Base-by-base conservation (phyloP, 2,797 vertebrate genomes). In the Salarias fasciatus region DNA sequence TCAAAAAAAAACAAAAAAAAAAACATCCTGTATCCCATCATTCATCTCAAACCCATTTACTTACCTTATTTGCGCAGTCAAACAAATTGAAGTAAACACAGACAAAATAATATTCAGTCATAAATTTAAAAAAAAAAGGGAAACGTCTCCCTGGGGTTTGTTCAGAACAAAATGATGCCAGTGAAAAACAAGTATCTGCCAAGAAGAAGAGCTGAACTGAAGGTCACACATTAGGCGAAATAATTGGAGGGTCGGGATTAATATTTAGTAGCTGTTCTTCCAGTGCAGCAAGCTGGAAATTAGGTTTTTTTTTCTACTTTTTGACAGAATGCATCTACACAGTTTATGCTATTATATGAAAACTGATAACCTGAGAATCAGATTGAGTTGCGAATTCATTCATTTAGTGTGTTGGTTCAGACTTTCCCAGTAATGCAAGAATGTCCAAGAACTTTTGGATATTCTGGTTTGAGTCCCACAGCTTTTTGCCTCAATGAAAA, bases 401-500 rank as follows among this genome's bases (percentile, higher is more conserved):
- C 9, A 8, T 35, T n/a, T n/a, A n/a, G n/a, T 24, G 18, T 24
- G 24, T 24, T 24, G 18, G 18, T 24, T 24, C 18, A 24, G 24
- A 24, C 18, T 24, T 24, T 24, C 18, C 18, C 18, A 24, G 18
- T 24, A 24, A 24, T 24, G 18, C 18, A 3, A 24, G 18, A n/a
- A n/a, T n/a, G n/a, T n/a, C n/a, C n/a, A n/a, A n/a, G n/a, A n/a
- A n/a, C n/a, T n/a, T n/a, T 43, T n/a, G 12, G 1, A 64, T 33
- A 54, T 53, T 50, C 14, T 58, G 37, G 6, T 52, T 31, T 35
- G 37, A 40, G 18, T 36, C 24, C 41, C 7, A 0, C 11, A 31
- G 11, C 55, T 66, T 54, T 64, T 47, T 69, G 30, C 54, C 31
- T 53, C 29, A 14, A 52, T 69, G 47, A 68, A 65, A 67, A 31